Percentiles rank a stretch among this genome's conserved stretches.
Evolutionary conservation across 2,888 invertebrate genomes (phyloP).

Genomic region (Polyploca ridens): DNA sequence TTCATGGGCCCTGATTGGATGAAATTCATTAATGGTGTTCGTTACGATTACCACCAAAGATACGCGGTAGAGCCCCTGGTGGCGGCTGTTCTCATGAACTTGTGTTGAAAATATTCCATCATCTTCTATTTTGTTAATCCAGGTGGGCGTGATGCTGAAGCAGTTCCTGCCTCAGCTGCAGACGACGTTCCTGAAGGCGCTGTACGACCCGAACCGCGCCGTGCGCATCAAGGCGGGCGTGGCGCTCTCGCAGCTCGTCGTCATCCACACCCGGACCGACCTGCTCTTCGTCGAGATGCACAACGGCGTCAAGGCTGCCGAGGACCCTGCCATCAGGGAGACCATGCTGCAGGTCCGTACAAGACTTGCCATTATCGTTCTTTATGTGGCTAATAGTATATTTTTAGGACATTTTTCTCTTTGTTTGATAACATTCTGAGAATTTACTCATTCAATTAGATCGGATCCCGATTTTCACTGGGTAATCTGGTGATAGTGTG

Average conservation of each 20-base stretch:
- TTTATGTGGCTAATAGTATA: too few relatives aligned
- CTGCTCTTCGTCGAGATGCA: constrained; percentile 97
- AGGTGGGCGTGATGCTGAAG: constrained; percentile 97
- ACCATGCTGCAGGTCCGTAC: constrained; percentile 93
- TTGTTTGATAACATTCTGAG: too few relatives aligned
- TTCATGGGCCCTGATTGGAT: too few relatives aligned
- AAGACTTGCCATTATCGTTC: neutral
- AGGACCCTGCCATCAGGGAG: constrained; percentile 94
- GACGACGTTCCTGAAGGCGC: constrained; percentile 98
- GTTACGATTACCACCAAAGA: too few relatives aligned
- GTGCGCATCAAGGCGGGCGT: constrained; percentile 95
- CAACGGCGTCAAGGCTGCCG: constrained; percentile 92
- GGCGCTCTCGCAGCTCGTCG: constrained; percentile 94
- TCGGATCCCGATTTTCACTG: too few relatives aligned
- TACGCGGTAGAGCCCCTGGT: too few relatives aligned
- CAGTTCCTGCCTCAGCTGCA: constrained; percentile 99
- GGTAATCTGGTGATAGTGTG: too few relatives aligned
- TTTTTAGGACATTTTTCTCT: too few relatives aligned
- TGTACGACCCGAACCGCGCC: constrained; percentile 94
- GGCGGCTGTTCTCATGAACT: too few relatives aligned
- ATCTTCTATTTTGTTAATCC: constrained; percentile 20
- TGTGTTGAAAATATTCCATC: neutral
- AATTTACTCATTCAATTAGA: too few relatives aligned
- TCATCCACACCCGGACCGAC: constrained; percentile 97
- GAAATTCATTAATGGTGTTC: too few relatives aligned